Percentiles rank a stretch among this genome's conserved stretches.
Conservation (phyloP, 2,888 invertebrate genomes). For the Hirudinaria manillensis region DNA sequence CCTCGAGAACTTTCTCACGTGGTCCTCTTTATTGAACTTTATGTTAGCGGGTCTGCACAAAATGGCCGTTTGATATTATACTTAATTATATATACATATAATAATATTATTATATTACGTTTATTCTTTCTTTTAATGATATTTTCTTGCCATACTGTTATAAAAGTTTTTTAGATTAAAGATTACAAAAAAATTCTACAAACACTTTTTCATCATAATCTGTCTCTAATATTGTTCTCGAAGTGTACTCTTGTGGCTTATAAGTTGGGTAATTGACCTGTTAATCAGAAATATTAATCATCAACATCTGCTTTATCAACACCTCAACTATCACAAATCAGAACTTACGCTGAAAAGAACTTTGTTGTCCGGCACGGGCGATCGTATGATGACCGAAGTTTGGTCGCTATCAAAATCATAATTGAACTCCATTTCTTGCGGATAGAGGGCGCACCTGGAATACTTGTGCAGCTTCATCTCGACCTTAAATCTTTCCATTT, state of each 20-base stretch:
- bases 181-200: neutral
- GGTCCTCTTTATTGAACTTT: neutral
- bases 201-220: slow-evolving; percentile 16
- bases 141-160: no score
- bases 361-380: slow-evolving; percentile 21
- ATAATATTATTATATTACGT: no score
- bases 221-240: neutral
- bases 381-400: neutral
- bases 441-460: slow-evolving; percentile 16
- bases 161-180: no score
- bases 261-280: slow-evolving; percentile 15
- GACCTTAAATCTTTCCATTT: slow-evolving; percentile 7
- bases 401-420: no score
- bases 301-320: neutral
- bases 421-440: neutral
- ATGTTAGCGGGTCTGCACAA: neutral
- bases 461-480: slow-evolving; percentile 13
- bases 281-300: neutral
- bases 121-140: no score
- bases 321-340: neutral
- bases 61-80: neutral
- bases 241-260: slow-evolving; percentile 15
- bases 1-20: neutral
- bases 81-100: neutral
- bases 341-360: neutral